Conservation (phyloP, 2,888 invertebrate species). For the Scaptomyza tumidula region DNA sequence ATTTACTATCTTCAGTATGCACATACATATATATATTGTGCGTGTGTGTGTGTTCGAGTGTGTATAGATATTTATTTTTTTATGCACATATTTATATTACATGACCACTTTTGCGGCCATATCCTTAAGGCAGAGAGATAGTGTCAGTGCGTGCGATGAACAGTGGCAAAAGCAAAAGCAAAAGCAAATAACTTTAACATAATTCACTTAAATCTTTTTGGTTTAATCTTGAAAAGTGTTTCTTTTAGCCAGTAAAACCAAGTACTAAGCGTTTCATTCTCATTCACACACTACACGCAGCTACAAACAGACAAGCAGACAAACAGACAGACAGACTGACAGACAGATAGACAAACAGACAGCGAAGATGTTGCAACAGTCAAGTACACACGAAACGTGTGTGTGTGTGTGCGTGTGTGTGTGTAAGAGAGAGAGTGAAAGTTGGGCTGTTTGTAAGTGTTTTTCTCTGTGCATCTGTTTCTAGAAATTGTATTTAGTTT, state of each 20-base stretch:
- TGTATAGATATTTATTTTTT: slow-evolving; percentile 38
- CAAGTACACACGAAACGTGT: no score
- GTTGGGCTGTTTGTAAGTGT: no score
- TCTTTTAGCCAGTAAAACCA: slow-evolving; percentile 24
- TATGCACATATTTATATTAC: slow-evolving; percentile 73
- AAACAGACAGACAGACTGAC: slow-evolving; percentile 2
- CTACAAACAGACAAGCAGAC: slow-evolving; percentile 1
- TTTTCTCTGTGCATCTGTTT: slow-evolving; percentile 10
- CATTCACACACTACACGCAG: not conserved
- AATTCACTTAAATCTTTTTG: slow-evolving; percentile 79
- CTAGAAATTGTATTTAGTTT: slow-evolving; percentile 17
- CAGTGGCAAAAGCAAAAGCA: slow-evolving; percentile 4
- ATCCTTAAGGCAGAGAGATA: slow-evolving; percentile 42
- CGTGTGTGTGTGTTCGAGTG: slow-evolving; percentile 1
- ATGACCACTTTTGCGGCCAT: slow-evolving; percentile 56
- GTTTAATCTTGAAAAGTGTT: slow-evolving; percentile 77
- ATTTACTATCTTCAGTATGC: slow-evolving; percentile 9
- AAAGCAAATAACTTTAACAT: slow-evolving; percentile 75
- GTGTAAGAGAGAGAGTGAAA: no score
- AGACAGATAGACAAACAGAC: no score
- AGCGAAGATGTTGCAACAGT: slow-evolving; percentile 17
- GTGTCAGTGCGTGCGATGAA: slow-evolving; percentile 68
- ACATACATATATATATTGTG: no score
- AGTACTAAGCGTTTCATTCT: slow-evolving; percentile 36
- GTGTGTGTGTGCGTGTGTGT: no score